Base-by-base conservation (phyloP, 2,888 invertebrate genomes). In the Arctia plantaginis region DNA sequence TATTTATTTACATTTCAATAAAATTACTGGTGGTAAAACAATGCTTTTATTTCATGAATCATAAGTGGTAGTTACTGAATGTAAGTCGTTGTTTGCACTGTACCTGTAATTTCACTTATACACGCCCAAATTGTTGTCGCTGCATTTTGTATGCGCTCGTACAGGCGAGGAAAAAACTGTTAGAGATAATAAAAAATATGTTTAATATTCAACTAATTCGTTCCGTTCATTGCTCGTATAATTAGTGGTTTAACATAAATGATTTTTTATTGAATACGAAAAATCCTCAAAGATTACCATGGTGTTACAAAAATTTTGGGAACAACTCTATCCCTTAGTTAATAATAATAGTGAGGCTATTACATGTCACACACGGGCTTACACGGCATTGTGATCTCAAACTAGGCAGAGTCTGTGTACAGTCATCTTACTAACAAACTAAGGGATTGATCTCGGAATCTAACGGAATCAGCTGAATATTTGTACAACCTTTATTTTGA, bases 101-200 rank as follows among this genome's bases (percentile, higher is more conserved):
- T 79, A 80, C 81, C 77, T 73, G 77, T 85, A 77, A 87, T 87
- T 86, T 69, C 30, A 59, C 59, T 71, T 65, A 75, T 76, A 71
- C 65, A 83, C 89, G 87, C 86, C 89, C 82, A 82, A 80, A 84
- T 80, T 44, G 75, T 87, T 85, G 65, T 35, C 59, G 72, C 20
- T 80, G 74, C 80, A 86, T 85, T 79, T 73, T 69, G 51, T 79
- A 87, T 87, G 81, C 77, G 77, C 27, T 33, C 30, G 79, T 83
- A 87, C 81, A 81, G 79, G 51, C 78, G 68, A 35, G 18, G 2
- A 71, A 20, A 70, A 69, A 69, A 66, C 1, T n/a, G n/a, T 20
- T 72, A 10, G 6, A 6, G 0, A 35, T 15, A 39, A 12, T 51
- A n/a, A 13, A 2, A 20, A 10, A 20, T 18, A 7, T 23, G n/a